phyloP scores from a whole-genome alignment of 2,113 vertebrate genomes.

The Delphinapterus leucas region DNA sequence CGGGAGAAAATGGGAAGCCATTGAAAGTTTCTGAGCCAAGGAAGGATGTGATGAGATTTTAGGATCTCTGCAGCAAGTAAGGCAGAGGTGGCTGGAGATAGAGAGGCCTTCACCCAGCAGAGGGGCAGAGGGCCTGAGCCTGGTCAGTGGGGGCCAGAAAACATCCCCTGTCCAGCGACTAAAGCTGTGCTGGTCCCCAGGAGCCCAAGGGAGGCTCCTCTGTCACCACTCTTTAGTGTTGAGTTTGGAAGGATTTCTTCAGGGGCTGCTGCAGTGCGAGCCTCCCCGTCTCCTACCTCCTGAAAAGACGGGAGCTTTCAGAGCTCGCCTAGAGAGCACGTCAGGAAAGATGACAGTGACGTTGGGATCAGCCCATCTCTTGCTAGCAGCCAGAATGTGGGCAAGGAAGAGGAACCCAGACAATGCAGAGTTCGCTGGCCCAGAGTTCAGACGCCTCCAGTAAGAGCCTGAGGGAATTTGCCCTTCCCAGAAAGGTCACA shows the following conservation, averaged over 20 bases:
- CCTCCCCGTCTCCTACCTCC: not conserved
- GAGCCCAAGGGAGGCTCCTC: not conserved
- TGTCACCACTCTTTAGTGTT: not conserved
- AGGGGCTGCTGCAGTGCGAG: not conserved
- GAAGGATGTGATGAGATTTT: not conserved
- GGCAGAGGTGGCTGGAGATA: not conserved
- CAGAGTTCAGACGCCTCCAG: not conserved
- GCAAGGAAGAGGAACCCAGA: not conserved
- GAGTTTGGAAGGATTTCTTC: not conserved
- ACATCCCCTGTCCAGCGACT: not conserved
- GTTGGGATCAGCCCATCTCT: not conserved
- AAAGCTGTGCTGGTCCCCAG: not conserved
- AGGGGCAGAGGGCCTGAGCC: not conserved
- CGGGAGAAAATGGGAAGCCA: not conserved
- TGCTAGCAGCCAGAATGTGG: too few species aligned
- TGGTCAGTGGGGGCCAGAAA: not conserved
- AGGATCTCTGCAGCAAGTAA: not conserved
- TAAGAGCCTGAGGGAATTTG: not conserved
- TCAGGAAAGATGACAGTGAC: not conserved
- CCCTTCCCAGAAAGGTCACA: not conserved
- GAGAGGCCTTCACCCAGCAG: not conserved
- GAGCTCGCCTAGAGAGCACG: not conserved
- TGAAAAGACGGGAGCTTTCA: not conserved
- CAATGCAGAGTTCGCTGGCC: accelerated
- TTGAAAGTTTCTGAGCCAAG: not conserved